Evolutionary conservation across 2,797 vertebrate species (phyloP), one percentile per base, ranked within the genome.

Genomic region (Hipposideros larvatus): DNA sequence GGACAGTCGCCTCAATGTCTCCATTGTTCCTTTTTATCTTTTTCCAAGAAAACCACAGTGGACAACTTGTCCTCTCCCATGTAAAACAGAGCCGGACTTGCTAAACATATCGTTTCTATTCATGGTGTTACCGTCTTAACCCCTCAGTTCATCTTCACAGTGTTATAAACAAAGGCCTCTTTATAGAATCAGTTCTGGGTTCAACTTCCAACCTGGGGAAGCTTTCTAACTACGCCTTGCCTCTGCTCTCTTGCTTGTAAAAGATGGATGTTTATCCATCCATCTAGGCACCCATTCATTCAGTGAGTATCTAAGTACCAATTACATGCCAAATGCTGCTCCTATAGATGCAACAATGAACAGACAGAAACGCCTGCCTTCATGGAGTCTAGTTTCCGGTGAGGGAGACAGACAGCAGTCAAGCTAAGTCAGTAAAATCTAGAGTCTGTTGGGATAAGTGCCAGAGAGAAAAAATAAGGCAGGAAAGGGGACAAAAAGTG

Each of bases 1-100:
- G 51, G 22, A 59, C 19, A 66, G 14, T 90, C 68, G 74, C 77
- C 57, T 85, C 77, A 78, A 68, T 80, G 41, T 74, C 66, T 77
- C 43, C 22, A 15, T 51, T 46, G 24, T 74, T 46, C 22, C 28
- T 86, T 70, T 66, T 22, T 2, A 4, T 26, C 2, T 26, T 53
- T 13, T n/a, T 5, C 51, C 2, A 43, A 51, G 70, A 41, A 91
- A 87, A 55, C 24, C 46, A 26, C 28, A 57, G 46, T 34, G n/a
- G 68, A 41, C 13, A 53, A 2, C 18, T 91, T 16, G 22, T 6
- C 14, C 1, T 5, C 24, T 63, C 37, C 26, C 11, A 22, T 89
- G 22, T 84, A 19, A 96, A 84, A 19, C 53, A 79, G 75, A 87
- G n/a, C 4, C 1, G 7, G 48, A 5, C 55, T 93, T 92, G 51